phyloP scores from a whole-genome alignment of 1,140 invertebrate species.

The Euwallacea similis region DNA sequence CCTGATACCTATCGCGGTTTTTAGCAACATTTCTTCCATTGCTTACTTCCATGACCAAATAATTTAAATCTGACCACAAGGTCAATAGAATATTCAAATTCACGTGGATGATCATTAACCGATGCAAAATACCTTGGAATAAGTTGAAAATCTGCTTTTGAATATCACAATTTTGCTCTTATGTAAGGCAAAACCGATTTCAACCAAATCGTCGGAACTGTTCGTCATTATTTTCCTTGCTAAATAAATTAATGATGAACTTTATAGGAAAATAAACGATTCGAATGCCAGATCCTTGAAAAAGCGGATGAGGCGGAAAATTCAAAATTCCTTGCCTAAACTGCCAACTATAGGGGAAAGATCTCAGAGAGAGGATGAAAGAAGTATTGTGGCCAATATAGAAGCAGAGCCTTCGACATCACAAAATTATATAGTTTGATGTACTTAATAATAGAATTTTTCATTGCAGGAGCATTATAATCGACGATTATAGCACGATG shows the following conservation, averaged over 20 bases:
- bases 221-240: not conserved
- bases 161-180: not conserved
- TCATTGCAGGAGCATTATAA: too few species aligned
- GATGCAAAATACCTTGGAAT: too few species aligned
- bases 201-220: not conserved
- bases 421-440: not conserved
- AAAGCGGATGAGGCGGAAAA: constrained; percentile 5
- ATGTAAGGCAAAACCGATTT: not conserved
- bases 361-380: not conserved
- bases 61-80: not conserved
- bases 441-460: too few species aligned
- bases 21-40: too few species aligned
- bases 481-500: too few species aligned
- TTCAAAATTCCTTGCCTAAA: not conserved
- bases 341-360: constrained; percentile 7
- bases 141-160: not conserved
- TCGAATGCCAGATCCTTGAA: constrained; percentile 4
- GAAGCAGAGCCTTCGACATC: constrained; percentile 7
- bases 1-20: too few species aligned
- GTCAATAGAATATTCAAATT: not conserved
- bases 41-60: too few species aligned
- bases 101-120: too few species aligned
- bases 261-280: constrained; percentile 12
- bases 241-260: not conserved
- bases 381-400: constrained; percentile 5